Evolutionary conservation across 2,888 invertebrate species (phyloP).

Genomic region (Dromius quadrimaculatus): DNA sequence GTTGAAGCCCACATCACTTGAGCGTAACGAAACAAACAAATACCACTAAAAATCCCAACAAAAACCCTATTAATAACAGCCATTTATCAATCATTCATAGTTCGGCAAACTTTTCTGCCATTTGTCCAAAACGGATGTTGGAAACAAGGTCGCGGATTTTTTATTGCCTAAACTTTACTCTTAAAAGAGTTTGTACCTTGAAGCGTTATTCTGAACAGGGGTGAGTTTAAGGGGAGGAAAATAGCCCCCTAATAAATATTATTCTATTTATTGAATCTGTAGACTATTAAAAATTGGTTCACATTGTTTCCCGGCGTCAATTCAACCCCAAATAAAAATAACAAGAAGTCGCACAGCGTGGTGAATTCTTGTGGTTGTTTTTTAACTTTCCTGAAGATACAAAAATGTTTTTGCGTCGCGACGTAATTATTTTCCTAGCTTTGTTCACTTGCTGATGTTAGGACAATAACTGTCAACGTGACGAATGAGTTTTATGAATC

Average conservation of each 20-base stretch:
- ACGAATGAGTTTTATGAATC: slow-evolving; percentile 43
- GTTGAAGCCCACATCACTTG: neutral
- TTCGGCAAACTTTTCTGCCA: neutral
- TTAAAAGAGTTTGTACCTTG: slow-evolving; percentile 31
- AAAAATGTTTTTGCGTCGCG: slow-evolving; percentile 23
- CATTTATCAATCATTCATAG: slow-evolving; percentile 42
- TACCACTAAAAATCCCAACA: neutral
- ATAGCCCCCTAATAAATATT: slow-evolving; percentile 4
- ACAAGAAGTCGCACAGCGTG: slow-evolving; percentile 25
- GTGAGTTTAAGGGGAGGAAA: neutral
- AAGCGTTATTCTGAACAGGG: neutral
- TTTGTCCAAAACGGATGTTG: slow-evolving; percentile 35
- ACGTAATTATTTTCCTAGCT: slow-evolving; percentile 25
- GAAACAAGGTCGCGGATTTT: slow-evolving; percentile 35
- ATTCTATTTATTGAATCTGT: no score
- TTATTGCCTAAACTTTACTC: slow-evolving; percentile 39
- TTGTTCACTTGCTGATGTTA: slow-evolving; percentile 12
- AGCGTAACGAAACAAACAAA: neutral
- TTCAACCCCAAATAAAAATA: slow-evolving; percentile 28
- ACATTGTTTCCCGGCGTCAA: no score
- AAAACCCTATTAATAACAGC: slow-evolving; percentile 20
- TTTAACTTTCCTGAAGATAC: slow-evolving; percentile 27
- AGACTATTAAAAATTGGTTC: no score
- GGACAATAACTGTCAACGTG: slow-evolving; percentile 39
- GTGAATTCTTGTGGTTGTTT: slow-evolving; percentile 3